These are phyloP conservation scores for Meteorus sp. DNA, from an alignment of 1,140 invertebrate species.

Conservation along the genomic window DNA sequence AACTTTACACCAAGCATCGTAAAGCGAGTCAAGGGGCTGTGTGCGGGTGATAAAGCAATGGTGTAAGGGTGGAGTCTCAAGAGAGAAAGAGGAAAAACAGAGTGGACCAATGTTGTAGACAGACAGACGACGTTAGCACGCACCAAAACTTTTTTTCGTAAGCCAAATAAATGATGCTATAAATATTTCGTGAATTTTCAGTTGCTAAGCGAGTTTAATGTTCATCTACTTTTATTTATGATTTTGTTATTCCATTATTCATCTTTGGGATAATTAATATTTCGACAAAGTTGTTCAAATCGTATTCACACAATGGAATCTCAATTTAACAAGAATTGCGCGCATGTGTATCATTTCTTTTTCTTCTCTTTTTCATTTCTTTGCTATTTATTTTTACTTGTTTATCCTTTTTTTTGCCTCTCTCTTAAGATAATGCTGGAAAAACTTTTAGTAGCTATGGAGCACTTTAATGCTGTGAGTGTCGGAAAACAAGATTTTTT, in stretches of 20 bases:
- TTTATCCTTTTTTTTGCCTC: background rate
- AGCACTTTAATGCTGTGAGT: conserved; percentile 4
- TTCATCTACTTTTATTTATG: background rate
- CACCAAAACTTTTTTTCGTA: conserved; percentile 28
- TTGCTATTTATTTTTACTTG: too few species aligned
- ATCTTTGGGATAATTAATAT: too few species aligned
- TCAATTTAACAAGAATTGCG: too few species aligned
- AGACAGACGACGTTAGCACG: background rate
- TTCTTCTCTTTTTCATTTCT: too few species aligned
- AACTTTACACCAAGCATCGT: conserved; percentile 18
- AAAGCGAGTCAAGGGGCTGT: conserved; percentile 13
- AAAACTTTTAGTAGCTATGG: background rate
- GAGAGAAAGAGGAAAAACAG: too few species aligned
- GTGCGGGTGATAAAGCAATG: conserved; percentile 15
- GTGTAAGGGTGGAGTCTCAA: background rate
- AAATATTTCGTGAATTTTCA: conserved; percentile 35
- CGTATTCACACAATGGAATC: too few species aligned
- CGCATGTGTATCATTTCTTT: too few species aligned
- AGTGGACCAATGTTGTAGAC: conserved; percentile 4
- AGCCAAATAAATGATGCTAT: conserved; percentile 36
- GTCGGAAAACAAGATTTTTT: conserved; percentile 1
- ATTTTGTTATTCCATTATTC: too few species aligned
- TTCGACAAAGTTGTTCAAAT: too few species aligned
- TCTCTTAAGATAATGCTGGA: background rate
- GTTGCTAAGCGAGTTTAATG: background rate